These are phyloP conservation scores for Drosophila koepferae DNA, from an alignment of 2,888 invertebrate genomes.

Conservation along the genomic window DNA sequence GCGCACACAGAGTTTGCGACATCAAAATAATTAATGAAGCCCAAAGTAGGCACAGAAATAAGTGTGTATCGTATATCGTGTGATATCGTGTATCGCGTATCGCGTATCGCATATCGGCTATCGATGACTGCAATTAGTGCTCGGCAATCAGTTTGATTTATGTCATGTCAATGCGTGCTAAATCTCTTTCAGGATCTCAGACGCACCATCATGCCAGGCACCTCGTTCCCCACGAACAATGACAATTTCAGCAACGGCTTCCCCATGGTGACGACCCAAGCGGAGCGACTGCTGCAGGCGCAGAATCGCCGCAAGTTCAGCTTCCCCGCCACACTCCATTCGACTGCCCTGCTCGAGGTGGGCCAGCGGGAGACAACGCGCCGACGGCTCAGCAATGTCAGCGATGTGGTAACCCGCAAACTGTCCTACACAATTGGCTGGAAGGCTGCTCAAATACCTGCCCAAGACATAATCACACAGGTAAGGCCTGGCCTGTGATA, in stretches of 20 bases:
- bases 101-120: constrained; percentile 21
- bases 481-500: not conserved
- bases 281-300: constrained; percentile 75
- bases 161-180: not conserved
- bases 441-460: constrained; percentile 87
- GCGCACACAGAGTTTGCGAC: constrained; percentile 26
- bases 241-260: constrained; percentile 81
- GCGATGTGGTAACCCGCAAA: constrained; percentile 91
- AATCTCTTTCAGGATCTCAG: constrained; percentile 33
- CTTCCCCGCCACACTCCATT: constrained; percentile 86
- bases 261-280: constrained; percentile 74
- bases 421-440: constrained; percentile 91
- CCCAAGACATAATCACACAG: constrained; percentile 87
- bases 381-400: constrained; percentile 91
- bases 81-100: constrained; percentile 6
- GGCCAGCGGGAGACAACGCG: constrained; percentile 84
- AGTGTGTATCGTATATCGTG: constrained; percentile 6
- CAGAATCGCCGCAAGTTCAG: constrained; percentile 86
- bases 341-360: constrained; percentile 81
- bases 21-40: constrained; percentile 52
- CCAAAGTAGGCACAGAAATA: constrained; percentile 47
- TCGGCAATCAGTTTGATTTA: constrained; percentile 18
- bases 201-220: constrained; percentile 68
- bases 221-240: constrained; percentile 76
- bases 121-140: constrained; percentile 49